These are phyloP conservation scores for Stomorhina lunata DNA, from an alignment of 2,888 invertebrate genomes.

Conservation along the genomic window DNA sequence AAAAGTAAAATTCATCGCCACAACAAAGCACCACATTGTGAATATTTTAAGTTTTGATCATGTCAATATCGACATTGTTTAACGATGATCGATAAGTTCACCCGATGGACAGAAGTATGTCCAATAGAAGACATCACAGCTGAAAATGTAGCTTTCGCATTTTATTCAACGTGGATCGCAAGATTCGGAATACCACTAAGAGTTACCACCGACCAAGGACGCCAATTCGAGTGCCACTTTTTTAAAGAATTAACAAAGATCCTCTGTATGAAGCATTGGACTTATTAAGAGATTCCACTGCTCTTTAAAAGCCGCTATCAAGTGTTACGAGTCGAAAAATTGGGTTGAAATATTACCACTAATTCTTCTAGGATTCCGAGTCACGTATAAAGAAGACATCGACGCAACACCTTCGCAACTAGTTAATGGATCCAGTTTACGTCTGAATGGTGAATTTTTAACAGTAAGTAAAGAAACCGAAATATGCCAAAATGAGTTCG, in stretches of 20 bases:
- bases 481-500: not conserved
- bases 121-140: constrained; percentile 48
- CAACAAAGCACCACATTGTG: too few species aligned
- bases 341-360: constrained; percentile 9
- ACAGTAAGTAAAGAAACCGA: not conserved
- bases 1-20: too few species aligned
- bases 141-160: constrained; percentile 8
- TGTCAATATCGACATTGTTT: too few species aligned
- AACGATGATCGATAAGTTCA: constrained; percentile 41
- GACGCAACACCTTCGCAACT: constrained; percentile 21
- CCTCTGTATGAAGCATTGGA: constrained; percentile 34
- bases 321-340: constrained; percentile 12
- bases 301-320: constrained; percentile 15
- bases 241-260: constrained; percentile 40
- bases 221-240: constrained; percentile 51
- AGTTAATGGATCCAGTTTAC: constrained; percentile 17
- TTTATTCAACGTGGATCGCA: constrained; percentile 12
- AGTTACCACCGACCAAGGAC: constrained; percentile 53
- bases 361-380: constrained; percentile 3
- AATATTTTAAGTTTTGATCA: too few species aligned
- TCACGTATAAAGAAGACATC: constrained; percentile 26
- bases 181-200: constrained; percentile 41
- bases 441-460: constrained; percentile 3
- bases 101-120: constrained; percentile 42
- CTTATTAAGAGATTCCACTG: constrained; percentile 19